These are phyloP conservation scores for Phycodurus eques DNA, from an alignment of 2,113 vertebrate genomes.

Conservation along the genomic window DNA sequence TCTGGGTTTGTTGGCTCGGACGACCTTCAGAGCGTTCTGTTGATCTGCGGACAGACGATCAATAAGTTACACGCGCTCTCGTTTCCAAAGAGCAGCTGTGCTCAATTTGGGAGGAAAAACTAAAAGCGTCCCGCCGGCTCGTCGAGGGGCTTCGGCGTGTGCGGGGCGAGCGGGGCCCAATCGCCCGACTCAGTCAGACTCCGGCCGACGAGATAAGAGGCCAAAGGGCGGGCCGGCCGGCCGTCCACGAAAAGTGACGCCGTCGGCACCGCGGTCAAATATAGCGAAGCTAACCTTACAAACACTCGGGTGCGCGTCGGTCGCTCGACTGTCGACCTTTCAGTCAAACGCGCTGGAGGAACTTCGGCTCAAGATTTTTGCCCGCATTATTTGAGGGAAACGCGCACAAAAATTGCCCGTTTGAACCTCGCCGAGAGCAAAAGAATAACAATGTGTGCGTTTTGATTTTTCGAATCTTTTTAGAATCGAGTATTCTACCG, in stretches of 20 bases:
- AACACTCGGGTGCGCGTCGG: neutral
- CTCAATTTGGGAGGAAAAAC: conserved; percentile 12
- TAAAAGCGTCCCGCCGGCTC: neutral
- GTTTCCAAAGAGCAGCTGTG: neutral
- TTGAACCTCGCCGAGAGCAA: no score
- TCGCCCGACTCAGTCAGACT: conserved; percentile 39
- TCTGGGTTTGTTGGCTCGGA: conserved; percentile 81
- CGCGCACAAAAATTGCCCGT: neutral
- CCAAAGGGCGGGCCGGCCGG: conserved; percentile 22
- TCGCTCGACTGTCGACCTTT: conserved; percentile 31
- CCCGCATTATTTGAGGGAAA: neutral
- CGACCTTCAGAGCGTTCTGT: conserved; percentile 77
- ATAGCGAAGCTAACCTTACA: conserved; percentile 38
- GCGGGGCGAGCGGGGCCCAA: conserved; percentile 26
- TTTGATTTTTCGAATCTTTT: no score
- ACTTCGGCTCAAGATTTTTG: neutral
- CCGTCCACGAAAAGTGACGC: conserved; percentile 26
- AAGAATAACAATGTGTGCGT: no score
- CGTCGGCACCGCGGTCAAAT: conserved; percentile 61
- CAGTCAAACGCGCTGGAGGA: conserved; percentile 8
- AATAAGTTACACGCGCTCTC: conserved; percentile 33
- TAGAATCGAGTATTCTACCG: no score
- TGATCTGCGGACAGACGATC: conserved; percentile 74
- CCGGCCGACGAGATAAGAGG: conserved; percentile 60
- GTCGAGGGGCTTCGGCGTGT: conserved; percentile 30